Percentiles rank a stretch among this genome's conserved stretches.
These are phyloP conservation scores for Trogon melanurus DNA, from an alignment of 2,113 vertebrate genomes.

Conservation along the genomic window DNA sequence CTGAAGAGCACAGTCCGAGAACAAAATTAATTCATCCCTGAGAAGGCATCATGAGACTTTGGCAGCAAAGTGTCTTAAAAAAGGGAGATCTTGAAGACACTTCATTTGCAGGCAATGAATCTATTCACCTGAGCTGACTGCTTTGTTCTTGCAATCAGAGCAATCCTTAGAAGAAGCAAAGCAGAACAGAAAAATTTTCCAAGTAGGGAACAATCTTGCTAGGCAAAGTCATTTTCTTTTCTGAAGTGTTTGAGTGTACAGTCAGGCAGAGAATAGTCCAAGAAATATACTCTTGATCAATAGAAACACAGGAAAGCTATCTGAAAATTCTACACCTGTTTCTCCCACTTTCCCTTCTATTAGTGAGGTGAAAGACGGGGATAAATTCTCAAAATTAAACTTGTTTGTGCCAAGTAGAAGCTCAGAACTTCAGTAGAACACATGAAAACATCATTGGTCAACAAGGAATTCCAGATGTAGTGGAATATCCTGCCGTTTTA, in stretches of 20 bases:
- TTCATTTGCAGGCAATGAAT: constrained; percentile 20
- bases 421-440: background rate
- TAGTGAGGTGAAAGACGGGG: background rate
- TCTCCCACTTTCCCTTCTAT: background rate
- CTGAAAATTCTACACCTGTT: background rate
- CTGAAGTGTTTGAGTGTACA: background rate
- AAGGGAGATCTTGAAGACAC: background rate
- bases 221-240: background rate
- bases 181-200: background rate
- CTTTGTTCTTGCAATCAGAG: constrained; percentile 36
- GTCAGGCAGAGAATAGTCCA: background rate
- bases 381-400: background rate
- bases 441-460: rapidly evolving
- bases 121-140: background rate
- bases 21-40: constrained; percentile 18
- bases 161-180: background rate
- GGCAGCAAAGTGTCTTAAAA: constrained; percentile 4
- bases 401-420: background rate
- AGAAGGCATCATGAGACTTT: background rate
- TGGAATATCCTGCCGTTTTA: background rate
- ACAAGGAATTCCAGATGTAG: background rate
- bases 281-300: background rate
- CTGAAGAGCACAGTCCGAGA: background rate
- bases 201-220: background rate
- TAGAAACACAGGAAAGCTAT: background rate